Base-by-base conservation (phyloP, 2,888 invertebrate genomes). In the Drosophila infuscata region DNA sequence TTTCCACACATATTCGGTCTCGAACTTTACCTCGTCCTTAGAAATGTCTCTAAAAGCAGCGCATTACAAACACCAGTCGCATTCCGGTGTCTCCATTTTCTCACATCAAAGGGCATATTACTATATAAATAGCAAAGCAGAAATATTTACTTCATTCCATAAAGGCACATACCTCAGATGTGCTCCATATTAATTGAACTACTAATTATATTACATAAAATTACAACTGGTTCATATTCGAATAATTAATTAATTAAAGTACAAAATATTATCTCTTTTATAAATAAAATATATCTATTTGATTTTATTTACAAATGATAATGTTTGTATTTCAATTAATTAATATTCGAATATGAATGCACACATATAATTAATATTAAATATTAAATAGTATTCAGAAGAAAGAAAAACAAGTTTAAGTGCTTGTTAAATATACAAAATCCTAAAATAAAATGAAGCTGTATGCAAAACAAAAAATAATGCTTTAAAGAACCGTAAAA, bases 21-120 rank as follows among this genome's bases (percentile, higher is more conserved):
- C 51, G 35, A 11, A 71, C 68, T 56, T 62, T 12, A 57, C 38
- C 48, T 63, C 49, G 46, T 53, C 43, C 43, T 29, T 64, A 56
- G 61, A 52, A 64, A 70, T 65, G 70, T 51, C 25, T 59, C 48
- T 60, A 43, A 38, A 53, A 46, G 56, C 58, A 41, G n/a, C 38
- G n/a, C n/a, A 29, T 38, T 38, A 29, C 54, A 30, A 6, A 29
- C 36, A 54, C 36, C 17, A 36, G 52, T 52, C 65, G 38, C 38
- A 66, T 61, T 58, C 9, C 12, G 12, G 2, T 41, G 12, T 33
- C 48, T 43, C 41, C 38, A n/a, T 36, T 12, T 7, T 30, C 17
- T 20, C 15, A 54, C 29, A 58, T 63, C 51, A 67, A 74, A 63
- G 54, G 9, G 38, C 36, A 12, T 0, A 64, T 46, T 48, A 48